Evolutionary conservation across 2,888 invertebrate genomes (phyloP), one percentile per base, ranked within the genome.

Genomic region (Morpho helenor): DNA sequence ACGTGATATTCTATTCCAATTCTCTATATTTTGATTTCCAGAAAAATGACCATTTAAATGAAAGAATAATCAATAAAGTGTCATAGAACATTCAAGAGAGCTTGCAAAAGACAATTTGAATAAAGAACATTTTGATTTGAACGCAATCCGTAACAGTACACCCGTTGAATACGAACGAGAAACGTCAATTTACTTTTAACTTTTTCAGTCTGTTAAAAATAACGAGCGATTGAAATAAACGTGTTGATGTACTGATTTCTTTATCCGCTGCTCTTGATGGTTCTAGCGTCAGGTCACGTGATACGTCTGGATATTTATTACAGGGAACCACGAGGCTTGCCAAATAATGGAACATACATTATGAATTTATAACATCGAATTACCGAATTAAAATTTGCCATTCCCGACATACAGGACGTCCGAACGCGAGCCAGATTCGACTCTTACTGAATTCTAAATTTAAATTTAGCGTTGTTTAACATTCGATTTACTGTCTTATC

Each of bases 381-480:
- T 51, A 56, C 50, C 53, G 59, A 56, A 54, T 54, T 41, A 50
- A 63, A 52, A 39, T 51, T 46, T 52, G 23, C 43, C 41, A 56
- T 39, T 48, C 39, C 52, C 50, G 41, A 54, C 54, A 59, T 62
- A 56, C 63, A 69, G 63, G 61, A 68, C 68, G 75, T 72, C 69
- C 65, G 66, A 61, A 64, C 74, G 60, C 64, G 59, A 57, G 49
- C 64, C 70, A 68, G 64, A 68, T 69, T 67, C 59, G 64, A 61
- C 66, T 66, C 56, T 66, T 69, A 86, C 84, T 86, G 78, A 70
- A 60, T 23, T 65, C 68, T 81, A 77, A 76, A 74, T 78, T 79
- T 80, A 76, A 75, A 73, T 63, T 23, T 69, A 78, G 82, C 69
- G 80, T 64, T 74, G 82, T 53, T 23, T 23, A 2, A 2, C 7